These are phyloP conservation scores for Leiothrix lutea DNA, from an alignment of 2,113 vertebrate genomes.

Conservation along the genomic window DNA sequence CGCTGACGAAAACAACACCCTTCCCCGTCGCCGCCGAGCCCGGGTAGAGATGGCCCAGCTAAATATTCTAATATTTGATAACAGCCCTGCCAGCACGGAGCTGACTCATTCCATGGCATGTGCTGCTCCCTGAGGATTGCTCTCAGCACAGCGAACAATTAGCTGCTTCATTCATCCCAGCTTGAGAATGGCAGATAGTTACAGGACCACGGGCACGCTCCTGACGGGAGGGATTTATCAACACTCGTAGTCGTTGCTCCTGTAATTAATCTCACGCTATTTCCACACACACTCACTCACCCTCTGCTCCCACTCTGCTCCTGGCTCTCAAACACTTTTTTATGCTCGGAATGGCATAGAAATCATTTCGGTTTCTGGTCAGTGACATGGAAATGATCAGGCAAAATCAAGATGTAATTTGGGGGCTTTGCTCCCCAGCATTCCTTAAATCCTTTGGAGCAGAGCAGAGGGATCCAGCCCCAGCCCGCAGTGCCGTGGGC, in stretches of 20 bases:
- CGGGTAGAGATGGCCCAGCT: constrained; percentile 26
- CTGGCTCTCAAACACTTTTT: background rate
- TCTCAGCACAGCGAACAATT: constrained; percentile 45
- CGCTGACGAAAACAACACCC: constrained; percentile 8
- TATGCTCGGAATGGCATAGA: background rate
- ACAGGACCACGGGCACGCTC: background rate
- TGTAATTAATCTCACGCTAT: constrained; percentile 28
- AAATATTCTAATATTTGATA: constrained; percentile 59
- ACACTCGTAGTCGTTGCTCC: background rate
- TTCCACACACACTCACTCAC: background rate
- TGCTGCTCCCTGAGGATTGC: constrained; percentile 51
- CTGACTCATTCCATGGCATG: constrained; percentile 56
- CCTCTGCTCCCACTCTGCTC: background rate
- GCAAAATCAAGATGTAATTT: background rate
- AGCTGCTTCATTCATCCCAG: constrained; percentile 61
- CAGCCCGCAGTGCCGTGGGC: accelerated
- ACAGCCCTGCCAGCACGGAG: constrained; percentile 17
- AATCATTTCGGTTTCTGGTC: background rate
- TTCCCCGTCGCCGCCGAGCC: background rate
- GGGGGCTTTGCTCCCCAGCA: background rate
- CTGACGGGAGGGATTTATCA: constrained; percentile 32
- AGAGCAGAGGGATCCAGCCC: background rate
- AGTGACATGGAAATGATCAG: background rate
- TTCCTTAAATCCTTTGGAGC: too few relatives aligned
- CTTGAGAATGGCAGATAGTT: constrained; percentile 26